A percentile compares a stretch with the other conserved stretches of the same genome.
Evolutionary conservation across 2,797 vertebrate species (phyloP).

Genomic region (Petrocephalus schoutedeni): DNA sequence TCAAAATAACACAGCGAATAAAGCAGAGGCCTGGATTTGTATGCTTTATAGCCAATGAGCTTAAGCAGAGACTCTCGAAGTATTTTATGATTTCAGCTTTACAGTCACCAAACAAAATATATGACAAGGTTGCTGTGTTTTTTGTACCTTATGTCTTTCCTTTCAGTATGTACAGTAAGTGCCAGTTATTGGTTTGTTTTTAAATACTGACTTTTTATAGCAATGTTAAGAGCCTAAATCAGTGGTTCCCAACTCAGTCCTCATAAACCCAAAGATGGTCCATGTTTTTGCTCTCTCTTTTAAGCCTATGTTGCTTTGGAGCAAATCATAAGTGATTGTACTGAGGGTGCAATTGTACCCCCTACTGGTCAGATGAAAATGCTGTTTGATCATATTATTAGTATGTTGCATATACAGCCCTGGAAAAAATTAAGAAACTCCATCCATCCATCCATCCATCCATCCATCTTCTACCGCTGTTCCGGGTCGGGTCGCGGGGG

Average conservation of each 20-base stretch:
- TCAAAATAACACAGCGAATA: not conserved
- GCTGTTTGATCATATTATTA: not conserved
- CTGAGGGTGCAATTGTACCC: not conserved
- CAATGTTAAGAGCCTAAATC: not conserved
- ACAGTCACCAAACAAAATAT: not conserved
- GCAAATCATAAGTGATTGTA: not conserved
- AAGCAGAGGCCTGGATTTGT: conserved; percentile 3
- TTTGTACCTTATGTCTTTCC: not conserved
- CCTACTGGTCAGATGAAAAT: not conserved
- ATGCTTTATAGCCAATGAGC: not conserved
- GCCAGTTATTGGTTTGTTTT: not conserved
- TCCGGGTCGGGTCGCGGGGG: too few relatives aligned
- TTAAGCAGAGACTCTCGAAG: not conserved
- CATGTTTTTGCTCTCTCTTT: not conserved
- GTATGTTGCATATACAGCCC: not conserved
- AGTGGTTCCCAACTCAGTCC: not conserved
- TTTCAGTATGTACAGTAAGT: not conserved
- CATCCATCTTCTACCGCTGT: too few relatives aligned
- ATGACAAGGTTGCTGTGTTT: not conserved
- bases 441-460: too few relatives aligned
- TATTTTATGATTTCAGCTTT: not conserved
- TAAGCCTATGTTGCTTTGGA: not conserved
- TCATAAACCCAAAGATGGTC: not conserved
- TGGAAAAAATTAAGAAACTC: too few relatives aligned
- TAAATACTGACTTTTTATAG: not conserved